A percentile compares a stretch with the other conserved stretches of the same genome.
Evolutionary conservation across 1,140 invertebrate genomes (phyloP).

Genomic region (Hyles vespertilio): DNA sequence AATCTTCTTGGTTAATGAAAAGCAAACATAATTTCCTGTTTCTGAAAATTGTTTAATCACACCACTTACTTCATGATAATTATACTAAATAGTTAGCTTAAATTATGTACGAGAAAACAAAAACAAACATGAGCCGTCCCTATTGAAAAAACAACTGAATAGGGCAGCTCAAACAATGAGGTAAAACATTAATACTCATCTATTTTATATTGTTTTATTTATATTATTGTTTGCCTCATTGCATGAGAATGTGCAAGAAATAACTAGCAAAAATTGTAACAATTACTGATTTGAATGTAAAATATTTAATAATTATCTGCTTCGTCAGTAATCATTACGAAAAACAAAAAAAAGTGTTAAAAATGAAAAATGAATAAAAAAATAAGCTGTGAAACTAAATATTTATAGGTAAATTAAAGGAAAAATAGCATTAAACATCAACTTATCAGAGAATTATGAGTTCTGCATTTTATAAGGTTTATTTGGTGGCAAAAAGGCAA

Average conservation of each 20-base stretch:
- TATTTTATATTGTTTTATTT: constrained; percentile 1
- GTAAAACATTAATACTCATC: constrained; percentile 2
- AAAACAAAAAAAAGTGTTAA: constrained; percentile 44
- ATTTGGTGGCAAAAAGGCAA: constrained; percentile 29
- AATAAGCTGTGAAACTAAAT: constrained; percentile 64
- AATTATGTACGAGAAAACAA: constrained; percentile 24
- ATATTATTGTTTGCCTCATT: constrained; percentile 10
- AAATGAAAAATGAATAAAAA: constrained; percentile 44
- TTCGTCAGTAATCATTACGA: constrained; percentile 30
- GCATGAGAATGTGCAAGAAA: constrained; percentile 24
- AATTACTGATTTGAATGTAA: constrained; percentile 9
- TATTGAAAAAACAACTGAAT: constrained; percentile 16
- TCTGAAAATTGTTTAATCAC: too few relatives aligned
- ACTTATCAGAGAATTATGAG: not conserved
- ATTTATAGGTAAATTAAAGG: constrained; percentile 27
- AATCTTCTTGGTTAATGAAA: too few relatives aligned
- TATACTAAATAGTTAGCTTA: constrained; percentile 32
- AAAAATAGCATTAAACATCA: constrained; percentile 31
- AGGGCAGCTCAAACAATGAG: constrained; percentile 15
- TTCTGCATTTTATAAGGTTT: not conserved
- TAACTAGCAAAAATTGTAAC: constrained; percentile 26
- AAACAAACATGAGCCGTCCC: constrained; percentile 28
- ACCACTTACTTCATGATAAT: not conserved
- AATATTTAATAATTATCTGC: constrained; percentile 12
- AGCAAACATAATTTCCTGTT: too few relatives aligned